Percentiles rank a stretch among this genome's conserved stretches.
phyloP scores from a whole-genome alignment of 2,797 vertebrate species.

The Gymnodraco acuticeps region DNA sequence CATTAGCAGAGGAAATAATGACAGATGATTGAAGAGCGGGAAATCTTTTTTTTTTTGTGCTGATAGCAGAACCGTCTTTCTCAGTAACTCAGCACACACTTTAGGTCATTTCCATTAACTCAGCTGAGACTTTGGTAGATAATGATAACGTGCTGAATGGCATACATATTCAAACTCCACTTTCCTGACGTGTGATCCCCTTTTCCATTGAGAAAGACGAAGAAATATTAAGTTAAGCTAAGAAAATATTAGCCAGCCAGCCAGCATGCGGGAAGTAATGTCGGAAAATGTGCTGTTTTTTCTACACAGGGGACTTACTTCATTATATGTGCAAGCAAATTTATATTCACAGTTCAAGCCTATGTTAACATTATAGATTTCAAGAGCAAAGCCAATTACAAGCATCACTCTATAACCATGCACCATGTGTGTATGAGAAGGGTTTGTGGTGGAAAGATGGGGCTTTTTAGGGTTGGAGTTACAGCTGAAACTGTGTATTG shows the following conservation, averaged over 20 bases:
- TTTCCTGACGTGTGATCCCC: conserved; percentile 51
- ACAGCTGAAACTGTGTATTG: conserved; percentile 60
- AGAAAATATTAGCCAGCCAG: conserved; percentile 59
- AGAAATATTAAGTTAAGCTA: conserved; percentile 57
- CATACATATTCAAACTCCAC: conserved; percentile 63
- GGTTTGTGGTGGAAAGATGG: conserved; percentile 34
- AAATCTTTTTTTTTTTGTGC: conserved; percentile 47
- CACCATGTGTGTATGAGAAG: conserved; percentile 26
- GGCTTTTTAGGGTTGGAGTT: conserved; percentile 35
- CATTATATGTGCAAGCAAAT: conserved; percentile 64
- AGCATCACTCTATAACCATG: conserved; percentile 36
- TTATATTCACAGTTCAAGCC: conserved; percentile 67
- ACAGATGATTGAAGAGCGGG: conserved; percentile 52
- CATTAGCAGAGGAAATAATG: conserved; percentile 53
- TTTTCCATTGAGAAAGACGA: conserved; percentile 51
- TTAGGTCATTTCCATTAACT: conserved; percentile 76
- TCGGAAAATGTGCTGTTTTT: conserved; percentile 28
- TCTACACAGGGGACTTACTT: conserved; percentile 26
- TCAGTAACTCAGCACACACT: conserved; percentile 70
- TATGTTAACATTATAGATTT: conserved; percentile 66
- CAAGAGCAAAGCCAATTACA: conserved; percentile 63
- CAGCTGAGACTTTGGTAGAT: conserved; percentile 53
- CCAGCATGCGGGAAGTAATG: conserved; percentile 6
- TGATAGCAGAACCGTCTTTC: conserved; percentile 51
- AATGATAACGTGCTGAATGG: conserved; percentile 56